Evolutionary conservation across 2,797 vertebrate species (phyloP), one percentile per base, ranked within the genome.

Genomic region (Octomys mimax): DNA sequence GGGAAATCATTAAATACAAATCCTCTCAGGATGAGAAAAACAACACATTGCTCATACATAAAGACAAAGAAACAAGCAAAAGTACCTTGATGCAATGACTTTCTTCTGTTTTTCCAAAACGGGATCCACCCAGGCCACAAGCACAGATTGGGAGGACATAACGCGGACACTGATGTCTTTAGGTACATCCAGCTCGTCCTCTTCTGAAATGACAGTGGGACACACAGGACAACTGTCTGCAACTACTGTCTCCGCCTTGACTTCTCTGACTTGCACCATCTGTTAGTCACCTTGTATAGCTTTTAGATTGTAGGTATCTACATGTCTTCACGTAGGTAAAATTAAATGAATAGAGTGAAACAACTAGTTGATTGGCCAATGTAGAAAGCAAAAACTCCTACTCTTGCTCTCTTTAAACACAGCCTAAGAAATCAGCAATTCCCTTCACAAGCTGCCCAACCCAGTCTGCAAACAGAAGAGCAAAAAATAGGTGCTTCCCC

Each of bases 91-190:
- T 14, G 97, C 95, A 70, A 95, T 87, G 89, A 52, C 83, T 85
- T 98, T 98, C 98, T 99, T 99, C 96, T 98, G 98, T 97, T 99
- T 99, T 96, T 99, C 99, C 54, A 99, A 96, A 46, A 98, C 96
- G 5, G 99, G 99, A 96, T 99, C 99, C 82, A 99, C 98, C 99
- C 99, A 99, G 87, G 99, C 98, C 73, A 99, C 99, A 0, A 99
- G 99, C 88, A 99, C 99, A 5, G 99, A 99, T 90, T 99, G 99
- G 52, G 99, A 99, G 21, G 99, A 99, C 98, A 99, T 99, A 75
- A 99, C 99, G 70, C 99, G 99, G 96, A 99, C 99, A 26, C 98
- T 99, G 97, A 99, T 97, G 97, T 99, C 99, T 97, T 98, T 98
- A 10, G 99, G 99, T 79, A 99, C 98, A 14, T 99, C 99, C 91